Evolutionary conservation across 2,797 vertebrate genomes (phyloP).

Genomic region (Vireo griseus): DNA sequence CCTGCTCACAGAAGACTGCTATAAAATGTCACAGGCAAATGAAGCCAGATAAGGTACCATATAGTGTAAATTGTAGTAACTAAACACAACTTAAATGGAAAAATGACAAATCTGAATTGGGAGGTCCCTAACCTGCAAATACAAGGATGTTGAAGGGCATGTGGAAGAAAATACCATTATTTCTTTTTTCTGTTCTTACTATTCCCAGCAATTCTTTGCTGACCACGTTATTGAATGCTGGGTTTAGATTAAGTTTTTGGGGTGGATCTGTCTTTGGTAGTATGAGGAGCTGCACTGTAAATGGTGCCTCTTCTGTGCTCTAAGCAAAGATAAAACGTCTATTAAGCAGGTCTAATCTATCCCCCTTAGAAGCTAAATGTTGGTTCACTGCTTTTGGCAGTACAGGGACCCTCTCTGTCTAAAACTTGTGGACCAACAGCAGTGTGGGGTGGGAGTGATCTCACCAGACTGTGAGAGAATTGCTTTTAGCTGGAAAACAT

Average conservation of each 20-base stretch:
- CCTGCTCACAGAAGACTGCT: background rate
- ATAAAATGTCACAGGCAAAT: background rate
- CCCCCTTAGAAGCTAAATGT: background rate
- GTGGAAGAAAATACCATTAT: background rate
- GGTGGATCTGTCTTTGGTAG: background rate
- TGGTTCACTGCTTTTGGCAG: background rate
- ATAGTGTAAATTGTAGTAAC: background rate
- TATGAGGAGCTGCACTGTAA: background rate
- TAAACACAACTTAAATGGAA: background rate
- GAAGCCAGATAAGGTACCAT: background rate
- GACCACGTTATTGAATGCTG: background rate
- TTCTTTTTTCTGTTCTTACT: background rate
- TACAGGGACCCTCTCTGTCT: background rate
- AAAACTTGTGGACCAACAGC: background rate
- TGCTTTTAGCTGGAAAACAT: background rate
- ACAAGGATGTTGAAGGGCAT: background rate
- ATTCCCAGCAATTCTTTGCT: background rate
- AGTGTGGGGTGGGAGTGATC: background rate
- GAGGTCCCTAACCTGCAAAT: background rate
- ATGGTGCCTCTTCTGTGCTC: background rate
- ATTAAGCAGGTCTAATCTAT: background rate
- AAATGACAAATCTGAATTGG: background rate
- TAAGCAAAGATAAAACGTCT: background rate
- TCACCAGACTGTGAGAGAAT: background rate
- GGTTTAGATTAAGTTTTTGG: background rate